Base-by-base conservation (phyloP, 1,140 invertebrate genomes). In the Drosophila tropicalis region DNA sequence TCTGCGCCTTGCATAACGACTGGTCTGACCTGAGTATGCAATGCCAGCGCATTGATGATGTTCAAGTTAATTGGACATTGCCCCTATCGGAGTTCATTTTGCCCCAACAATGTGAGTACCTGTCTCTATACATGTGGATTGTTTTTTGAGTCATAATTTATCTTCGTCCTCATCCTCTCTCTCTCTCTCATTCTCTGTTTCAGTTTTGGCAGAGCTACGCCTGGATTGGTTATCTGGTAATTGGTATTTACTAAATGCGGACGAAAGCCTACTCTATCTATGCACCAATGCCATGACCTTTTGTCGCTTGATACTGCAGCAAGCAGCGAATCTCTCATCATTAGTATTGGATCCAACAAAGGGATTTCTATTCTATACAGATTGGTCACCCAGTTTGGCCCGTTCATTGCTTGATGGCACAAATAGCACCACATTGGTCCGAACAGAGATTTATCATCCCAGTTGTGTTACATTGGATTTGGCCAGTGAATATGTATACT, bases 191-290 rank as follows among this genome's bases (percentile, higher is more conserved):
- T 22, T 22, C 1, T 22, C 22, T 25, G 22, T 40, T 7, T 15
- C 82, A 95, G 94, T 94, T 63, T 94, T 96, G 55, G 94, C 94
- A 78, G 94, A 96, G 84, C 92, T 98, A 56, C 95, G 96, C 2
- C 93, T 97, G 67, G 97, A 98, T 92, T 98, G 97, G 97, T 93
- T 98, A 17, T 94, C 95, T 39, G 94, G 95, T 70, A 97, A 97
- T 91, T 96, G 97, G 94, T 98, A 98, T 93, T 94, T 98, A 79
- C 92, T 97, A 63, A 97, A 98, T 92, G 94, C 95, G 92, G 92
- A 94, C 77, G 92, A 95, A 87, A 94, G 96, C 92, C 92, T 95
- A 92, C 94, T 97, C 81, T 96, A 95, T 92, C 93, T 95, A 76
- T 98, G 95, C 93, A 94, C 93, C 66, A 93, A 92, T 76, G 92